Base-by-base conservation (phyloP, 2,888 invertebrate genomes). In the Dimorphilus gyrociliatus region DNA sequence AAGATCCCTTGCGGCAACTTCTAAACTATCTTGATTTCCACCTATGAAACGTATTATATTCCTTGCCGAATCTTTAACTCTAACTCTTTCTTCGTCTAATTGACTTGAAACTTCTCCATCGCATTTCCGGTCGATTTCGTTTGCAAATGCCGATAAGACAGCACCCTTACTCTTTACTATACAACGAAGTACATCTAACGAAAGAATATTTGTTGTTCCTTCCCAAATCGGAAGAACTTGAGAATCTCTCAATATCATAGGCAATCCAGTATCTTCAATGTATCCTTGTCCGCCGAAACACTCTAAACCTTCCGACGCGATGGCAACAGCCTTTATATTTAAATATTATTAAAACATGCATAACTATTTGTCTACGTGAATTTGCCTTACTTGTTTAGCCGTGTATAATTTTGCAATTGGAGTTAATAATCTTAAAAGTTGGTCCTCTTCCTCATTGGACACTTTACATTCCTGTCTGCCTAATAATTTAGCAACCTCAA, bases 151-250 rank as follows among this genome's bases (percentile, higher is more conserved):
- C 4, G 42, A 19, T 7, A 68, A 45, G 2, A 55, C 60, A 34
- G 57, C 48, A 4, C 67, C 67, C 23, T 60, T 47, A 2, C 59
- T 54, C 39, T 68, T 68, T 19, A 43, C 48, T 10, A 70, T 49
- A 2, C 67, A 66, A 30, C 70, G 50, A 4, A 70, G 51, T 3
- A 70, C 65, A 46, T 71, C 70, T 19, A 70, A 47, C 0, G 68
- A 65, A 23, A 70, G 48, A 21, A 71, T 63, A 44, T 70, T 71
- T 5, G 70, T 70, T 2, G 70, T 71, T 13, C 70, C 71, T 49
- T 71, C 70, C 71, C 71, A 71, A 34, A 71, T 71, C 12, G 69
- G 65, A 19, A 67, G 50, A 2, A 69, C 69, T 57, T 71, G 70
- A 19, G 66, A 61, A 55, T 71, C 70, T 36, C 71, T 48, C 1